phyloP scores from a whole-genome alignment of 2,113 vertebrate genomes.

The Paratilapia polleni region DNA sequence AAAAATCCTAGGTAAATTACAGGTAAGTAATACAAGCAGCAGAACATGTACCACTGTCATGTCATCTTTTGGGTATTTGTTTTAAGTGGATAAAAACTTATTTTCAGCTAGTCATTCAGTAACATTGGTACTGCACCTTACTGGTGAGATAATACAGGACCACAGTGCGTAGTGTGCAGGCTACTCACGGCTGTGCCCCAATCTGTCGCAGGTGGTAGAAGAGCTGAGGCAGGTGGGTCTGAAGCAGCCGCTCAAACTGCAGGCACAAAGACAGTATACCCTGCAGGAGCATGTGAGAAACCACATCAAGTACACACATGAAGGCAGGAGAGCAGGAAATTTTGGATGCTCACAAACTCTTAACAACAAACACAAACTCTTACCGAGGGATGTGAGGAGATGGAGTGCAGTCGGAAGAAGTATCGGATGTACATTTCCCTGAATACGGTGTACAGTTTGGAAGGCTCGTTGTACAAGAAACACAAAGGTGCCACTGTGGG shows the following conservation, averaged over 20 bases:
- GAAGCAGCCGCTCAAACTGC: slow-evolving; percentile 95
- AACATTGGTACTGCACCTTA: background rate
- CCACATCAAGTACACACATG: background rate
- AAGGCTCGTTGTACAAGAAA: slow-evolving; percentile 96
- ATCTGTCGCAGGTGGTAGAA: slow-evolving; percentile 97
- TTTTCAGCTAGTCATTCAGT: background rate
- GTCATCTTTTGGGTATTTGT: background rate
- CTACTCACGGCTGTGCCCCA: slow-evolving; percentile 94
- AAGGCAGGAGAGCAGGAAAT: background rate
- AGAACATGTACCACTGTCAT: background rate
- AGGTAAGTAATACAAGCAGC: background rate
- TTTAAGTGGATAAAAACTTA: background rate
- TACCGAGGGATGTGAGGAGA: slow-evolving; percentile 96
- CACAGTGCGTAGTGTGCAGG: background rate
- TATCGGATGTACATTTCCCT: slow-evolving; percentile 97
- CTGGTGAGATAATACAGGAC: background rate
- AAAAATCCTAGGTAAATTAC: background rate
- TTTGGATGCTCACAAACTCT: background rate
- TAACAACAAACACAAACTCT: slow-evolving; percentile 58
- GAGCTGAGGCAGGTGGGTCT: slow-evolving; percentile 94
- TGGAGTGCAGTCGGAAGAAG: slow-evolving; percentile 97
- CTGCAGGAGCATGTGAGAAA: slow-evolving; percentile 68
- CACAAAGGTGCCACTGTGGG: slow-evolving; percentile 94
- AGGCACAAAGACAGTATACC: slow-evolving; percentile 95
- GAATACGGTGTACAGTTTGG: slow-evolving; percentile 95